Percentiles rank a stretch among this genome's conserved stretches.
These are phyloP conservation scores for Bubo bubo DNA, from an alignment of 2,113 vertebrate genomes.

Conservation along the genomic window DNA sequence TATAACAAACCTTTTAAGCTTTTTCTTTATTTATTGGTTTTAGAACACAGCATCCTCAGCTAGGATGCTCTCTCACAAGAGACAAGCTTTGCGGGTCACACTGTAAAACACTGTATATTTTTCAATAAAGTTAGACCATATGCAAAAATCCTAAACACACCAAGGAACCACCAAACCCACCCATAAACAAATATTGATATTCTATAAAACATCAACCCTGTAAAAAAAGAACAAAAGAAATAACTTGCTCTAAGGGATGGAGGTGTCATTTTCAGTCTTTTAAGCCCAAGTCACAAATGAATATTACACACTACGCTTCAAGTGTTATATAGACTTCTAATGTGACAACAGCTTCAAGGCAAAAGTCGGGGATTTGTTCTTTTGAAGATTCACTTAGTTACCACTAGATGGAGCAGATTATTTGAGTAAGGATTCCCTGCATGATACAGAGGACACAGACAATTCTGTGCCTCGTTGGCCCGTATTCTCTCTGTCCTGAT, in stretches of 20 bases:
- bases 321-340: neutral
- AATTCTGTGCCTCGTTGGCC: neutral
- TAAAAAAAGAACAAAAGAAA: neutral
- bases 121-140: neutral
- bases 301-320: neutral
- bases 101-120: neutral
- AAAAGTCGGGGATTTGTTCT: neutral
- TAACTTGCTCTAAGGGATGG: neutral
- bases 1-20: neutral
- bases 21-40: neutral
- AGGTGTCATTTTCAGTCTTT: neutral
- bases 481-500: neutral
- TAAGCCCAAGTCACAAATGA: neutral
- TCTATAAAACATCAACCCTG: neutral
- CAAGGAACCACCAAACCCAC: neutral
- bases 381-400: neutral
- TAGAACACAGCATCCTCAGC: neutral
- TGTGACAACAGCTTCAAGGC: neutral
- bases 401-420: conserved; percentile 45
- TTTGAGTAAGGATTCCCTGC: neutral
- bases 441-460: neutral
- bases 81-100: neutral
- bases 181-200: neutral
- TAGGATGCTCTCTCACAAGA: neutral
- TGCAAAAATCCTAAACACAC: neutral